Base-by-base conservation (phyloP, 2,113 vertebrate species). In the Acanthochromis polyacanthus region DNA sequence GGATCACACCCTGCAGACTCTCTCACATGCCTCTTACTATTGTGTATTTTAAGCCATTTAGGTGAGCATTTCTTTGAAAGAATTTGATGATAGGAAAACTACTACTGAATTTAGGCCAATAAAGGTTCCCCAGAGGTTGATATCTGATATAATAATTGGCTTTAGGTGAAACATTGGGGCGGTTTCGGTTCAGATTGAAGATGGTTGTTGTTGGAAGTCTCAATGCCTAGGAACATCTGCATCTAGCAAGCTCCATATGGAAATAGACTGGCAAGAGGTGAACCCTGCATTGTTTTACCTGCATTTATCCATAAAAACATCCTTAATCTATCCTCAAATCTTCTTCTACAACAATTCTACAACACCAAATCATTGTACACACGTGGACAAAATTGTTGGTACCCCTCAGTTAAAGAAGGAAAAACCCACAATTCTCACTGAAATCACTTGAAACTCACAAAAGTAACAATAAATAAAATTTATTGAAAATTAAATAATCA, bases 1-100 rank as follows among this genome's bases (percentile, higher is more conserved):
- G 68, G 80, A 88, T 88, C 88, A 85, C 81, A 78, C 79, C 79
- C 78, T 58, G 62, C 66, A 82, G 72, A 85, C 81, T 60, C 53
- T 15, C 38, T 28, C 30, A 28, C 32, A 40, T 28, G 36, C 56
- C 46, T 40, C 30, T 64, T 45, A 38, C 16, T 77, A 46, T 77
- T 59, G 45, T 73, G 30, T 45, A 45, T 64, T 55, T 61, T 16
- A 60, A 64, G 28, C 17, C 38, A 73, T 86, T 79, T 66, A 63
- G 22, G 43, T 66, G 20, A 79, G 25, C 19, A 43, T 15, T 85
- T 2, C 63, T 28, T 76, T 72, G 70, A 66, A 65, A 22, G 25
- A 55, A 36, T 32, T 25, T 25, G 25, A 25, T 25, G 25, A 25
- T 52, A 32, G 25, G 45, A 58, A 56, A 61, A 55, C 20, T 25